These are phyloP conservation scores for Rhea americana DNA, from an alignment of 2,113 vertebrate genomes.

Conservation along the genomic window DNA sequence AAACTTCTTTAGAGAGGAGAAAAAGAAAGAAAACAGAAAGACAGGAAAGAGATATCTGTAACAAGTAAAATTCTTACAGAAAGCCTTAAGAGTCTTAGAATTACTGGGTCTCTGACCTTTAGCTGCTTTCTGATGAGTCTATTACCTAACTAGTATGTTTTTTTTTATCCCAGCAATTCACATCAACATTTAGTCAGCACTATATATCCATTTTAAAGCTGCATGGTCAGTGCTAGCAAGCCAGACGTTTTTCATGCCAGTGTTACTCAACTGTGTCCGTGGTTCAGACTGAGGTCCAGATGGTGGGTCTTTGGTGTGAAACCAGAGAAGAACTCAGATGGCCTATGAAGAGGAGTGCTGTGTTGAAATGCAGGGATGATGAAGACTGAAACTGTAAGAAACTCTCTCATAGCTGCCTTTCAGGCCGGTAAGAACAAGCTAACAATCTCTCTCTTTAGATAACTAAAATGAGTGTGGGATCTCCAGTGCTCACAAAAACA, in stretches of 20 bases:
- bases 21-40: background rate
- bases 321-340: background rate
- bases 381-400: background rate
- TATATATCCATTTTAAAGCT: background rate
- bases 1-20: background rate
- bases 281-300: background rate
- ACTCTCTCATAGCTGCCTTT: background rate
- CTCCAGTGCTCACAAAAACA: background rate
- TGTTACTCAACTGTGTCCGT: background rate
- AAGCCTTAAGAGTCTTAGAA: background rate
- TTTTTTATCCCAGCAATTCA: background rate
- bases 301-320: background rate
- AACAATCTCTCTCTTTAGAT: background rate
- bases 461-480: rapidly evolving
- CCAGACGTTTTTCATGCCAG: background rate
- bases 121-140: background rate
- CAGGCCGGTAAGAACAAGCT: rapidly evolving
- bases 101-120: background rate
- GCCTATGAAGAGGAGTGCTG: background rate
- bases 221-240: rapidly evolving
- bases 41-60: background rate
- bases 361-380: rapidly evolving
- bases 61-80: background rate
- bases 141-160: background rate
- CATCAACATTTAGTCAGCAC: background rate